Percentiles rank a stretch among this genome's conserved stretches.
phyloP scores from a whole-genome alignment of 1,140 invertebrate genomes.

The Bombus superbus region DNA sequence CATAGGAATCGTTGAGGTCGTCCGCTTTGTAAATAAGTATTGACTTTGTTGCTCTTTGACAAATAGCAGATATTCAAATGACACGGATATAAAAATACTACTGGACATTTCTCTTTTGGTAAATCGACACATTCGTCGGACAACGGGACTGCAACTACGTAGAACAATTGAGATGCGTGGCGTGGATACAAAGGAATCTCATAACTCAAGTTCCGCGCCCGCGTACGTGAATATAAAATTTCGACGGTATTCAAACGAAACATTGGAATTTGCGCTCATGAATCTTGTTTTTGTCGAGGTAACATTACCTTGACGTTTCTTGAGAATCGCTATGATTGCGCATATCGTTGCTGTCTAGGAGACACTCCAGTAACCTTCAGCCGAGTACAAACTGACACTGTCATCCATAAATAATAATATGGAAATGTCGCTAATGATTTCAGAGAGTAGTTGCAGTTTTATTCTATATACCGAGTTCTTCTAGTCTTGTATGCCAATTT shows the following conservation, averaged over 20 bases:
- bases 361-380: constrained; percentile 54
- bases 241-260: background rate
- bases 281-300: background rate
- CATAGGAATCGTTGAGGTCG: no score
- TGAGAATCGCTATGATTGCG: constrained; percentile 30
- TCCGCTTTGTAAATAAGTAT: no score
- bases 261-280: background rate
- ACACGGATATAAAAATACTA: no score
- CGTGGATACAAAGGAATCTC: constrained; percentile 2
- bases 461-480: background rate
- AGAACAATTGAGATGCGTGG: background rate
- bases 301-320: background rate
- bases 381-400: constrained; percentile 53
- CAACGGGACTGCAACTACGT: background rate
- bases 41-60: no score
- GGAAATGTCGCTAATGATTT: background rate
- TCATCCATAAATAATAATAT: background rate
- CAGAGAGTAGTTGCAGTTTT: background rate
- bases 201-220: background rate
- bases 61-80: no score
- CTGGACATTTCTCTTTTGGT: no score
- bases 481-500: background rate
- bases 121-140: background rate
- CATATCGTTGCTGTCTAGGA: constrained; percentile 1
- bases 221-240: background rate